Conservation (phyloP, 2,888 invertebrate genomes). For the Hirtodrosophila alboralis region DNA sequence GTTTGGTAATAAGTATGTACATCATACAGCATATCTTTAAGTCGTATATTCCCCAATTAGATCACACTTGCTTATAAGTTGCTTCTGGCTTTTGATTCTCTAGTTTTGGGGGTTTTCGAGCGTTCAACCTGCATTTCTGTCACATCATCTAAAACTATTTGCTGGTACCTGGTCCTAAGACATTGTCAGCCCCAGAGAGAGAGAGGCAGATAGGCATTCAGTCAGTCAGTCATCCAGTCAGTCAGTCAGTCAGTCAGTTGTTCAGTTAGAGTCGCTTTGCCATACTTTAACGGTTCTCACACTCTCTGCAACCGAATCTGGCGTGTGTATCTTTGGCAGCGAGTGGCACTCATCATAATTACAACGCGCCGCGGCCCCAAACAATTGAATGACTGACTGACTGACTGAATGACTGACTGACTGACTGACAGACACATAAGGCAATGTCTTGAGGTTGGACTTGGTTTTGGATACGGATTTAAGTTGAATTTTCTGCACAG, state of each 20-base stretch:
- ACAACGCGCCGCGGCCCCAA: conserved; percentile 54
- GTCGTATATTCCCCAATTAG: too few relatives aligned
- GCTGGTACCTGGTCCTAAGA: conserved; percentile 47
- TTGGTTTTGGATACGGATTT: conserved; percentile 15
- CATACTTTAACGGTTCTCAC: conserved; percentile 78
- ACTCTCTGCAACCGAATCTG: conserved; percentile 69
- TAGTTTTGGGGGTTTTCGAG: conserved; percentile 22
- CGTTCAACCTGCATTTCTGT: conserved; percentile 69
- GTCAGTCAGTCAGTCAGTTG: conserved; percentile 27
- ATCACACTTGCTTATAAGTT: too few relatives aligned
- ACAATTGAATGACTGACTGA: conserved; percentile 25
- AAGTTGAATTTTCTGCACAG: conserved; percentile 4
- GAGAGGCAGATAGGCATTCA: conserved; percentile 12
- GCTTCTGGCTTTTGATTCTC: conserved; percentile 8
- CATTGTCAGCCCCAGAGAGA: conserved; percentile 44
- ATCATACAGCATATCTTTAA: too few relatives aligned
- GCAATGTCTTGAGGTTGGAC: conserved; percentile 25
- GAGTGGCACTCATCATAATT: conserved; percentile 77
- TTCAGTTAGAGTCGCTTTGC: conserved; percentile 65
- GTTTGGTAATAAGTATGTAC: too few relatives aligned
- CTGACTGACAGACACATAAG: conserved; percentile 56
- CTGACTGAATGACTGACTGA: conserved; percentile 33
- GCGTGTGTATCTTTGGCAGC: conserved; percentile 74
- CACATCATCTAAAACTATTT: conserved; percentile 72
- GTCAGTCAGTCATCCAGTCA: conserved; percentile 20